Evolutionary conservation across 2,797 vertebrate species (phyloP), one percentile per base, ranked within the genome.

Genomic region (Takifugu ocellatus): DNA sequence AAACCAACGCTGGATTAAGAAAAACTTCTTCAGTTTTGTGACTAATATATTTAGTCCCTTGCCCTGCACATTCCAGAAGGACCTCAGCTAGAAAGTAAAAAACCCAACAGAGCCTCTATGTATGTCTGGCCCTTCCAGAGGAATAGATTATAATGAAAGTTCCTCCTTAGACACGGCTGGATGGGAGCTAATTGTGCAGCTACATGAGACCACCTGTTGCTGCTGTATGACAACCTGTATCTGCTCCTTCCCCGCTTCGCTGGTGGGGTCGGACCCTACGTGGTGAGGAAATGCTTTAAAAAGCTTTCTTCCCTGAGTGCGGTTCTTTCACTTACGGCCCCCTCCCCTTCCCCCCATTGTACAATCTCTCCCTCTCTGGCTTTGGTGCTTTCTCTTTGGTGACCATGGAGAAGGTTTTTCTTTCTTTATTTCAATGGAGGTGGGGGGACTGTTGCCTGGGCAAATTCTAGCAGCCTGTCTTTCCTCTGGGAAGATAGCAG

Each of bases 401-500:
- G 75, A 71, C 78, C 70, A 74, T 67, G 66, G 75, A 80, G 65
- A 61, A 58, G 61, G 44, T n/a, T 45, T 45, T 45, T 45, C 10
- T 51, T 2, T 59, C 72, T 56, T 72, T 65, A 66, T 47, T 17
- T 45, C 43, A 16, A n/a, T 16, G 1, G 17, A 29, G 9, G 48
- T 42, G 61, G 45, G 43, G 25, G 9, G 15, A 15, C 54, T 51
- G 85, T 84, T 75, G 80, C 82, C 55, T 70, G 83, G 81, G 87
- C 56, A 65, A 48, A 85, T 86, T 78, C 65, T 59, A 70, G 63
- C 49, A 36, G 79, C 74, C 74, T 74, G 75, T 54, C 72, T 84
- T 75, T 84, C 81, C 77, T 81, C 80, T 92, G 90, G 85, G 89
- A 92, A 91, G 81, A 72, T 61, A 84, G 77, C 90, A 90, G 87